Base-by-base conservation (phyloP, 92 coral and sea anemone species). In the Palythoa heliodiscus region DNA sequence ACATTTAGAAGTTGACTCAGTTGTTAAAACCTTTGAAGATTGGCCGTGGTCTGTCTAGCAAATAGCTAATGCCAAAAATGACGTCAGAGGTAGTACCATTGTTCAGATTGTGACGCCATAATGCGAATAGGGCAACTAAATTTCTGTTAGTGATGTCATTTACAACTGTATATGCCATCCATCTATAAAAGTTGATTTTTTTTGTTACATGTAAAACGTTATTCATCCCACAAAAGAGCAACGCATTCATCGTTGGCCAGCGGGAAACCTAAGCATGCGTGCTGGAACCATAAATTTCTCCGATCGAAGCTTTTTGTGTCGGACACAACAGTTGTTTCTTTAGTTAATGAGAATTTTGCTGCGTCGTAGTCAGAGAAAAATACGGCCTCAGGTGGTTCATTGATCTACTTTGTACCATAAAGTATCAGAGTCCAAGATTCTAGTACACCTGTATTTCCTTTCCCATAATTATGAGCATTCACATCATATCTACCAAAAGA, bases 341-440 rank as follows among this genome's bases (percentile, higher is more conserved):
- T 55, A 12, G 19, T 12, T 55, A 55, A 55, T 12, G 61, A 12
- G 15, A 0, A 12, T 19, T 55, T 55, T 55, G 11, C 4, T 55
- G 3, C 19, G 11, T 1, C 61, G 61, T 55, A 16, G 0, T 3
- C 61, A 55, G 61, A 13, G 55, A 52, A 52, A 1, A 13, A 43
- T 55, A 55, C 61, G 61, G 15, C 16, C 61, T 55, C 61, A 55
- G 19, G 61, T 55, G 61, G 16, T 12, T 1, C 0, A 12, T 55
- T 55, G 14, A 47, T 47, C 61, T 80, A 90, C 84, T 86, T 61
- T 58, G 98, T 94, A 15, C 98, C 98, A 47, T 94, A 94, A 55
- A 94, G 89, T 53, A 94, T 90, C 52, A 94, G 84, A 70, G 90
- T 94, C 98, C 95, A 94, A n/a, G 98, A 94, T 61, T 94, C 91